These are phyloP conservation scores for Macrobrachium nipponense DNA, from an alignment of 1,140 invertebrate species.

Conservation along the genomic window DNA sequence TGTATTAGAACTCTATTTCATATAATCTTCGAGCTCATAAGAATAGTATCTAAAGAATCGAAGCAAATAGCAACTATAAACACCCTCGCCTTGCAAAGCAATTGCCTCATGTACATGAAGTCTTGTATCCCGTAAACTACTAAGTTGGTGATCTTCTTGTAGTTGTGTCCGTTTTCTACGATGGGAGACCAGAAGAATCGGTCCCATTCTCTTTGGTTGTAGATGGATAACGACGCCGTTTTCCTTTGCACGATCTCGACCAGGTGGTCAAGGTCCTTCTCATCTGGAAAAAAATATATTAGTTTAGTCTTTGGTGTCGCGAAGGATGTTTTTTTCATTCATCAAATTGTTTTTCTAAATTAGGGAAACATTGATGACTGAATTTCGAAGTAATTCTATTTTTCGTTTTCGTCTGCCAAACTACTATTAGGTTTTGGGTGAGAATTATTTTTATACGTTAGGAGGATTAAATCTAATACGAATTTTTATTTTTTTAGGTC, in stretches of 20 bases:
- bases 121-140: not conserved
- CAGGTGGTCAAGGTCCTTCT: not conserved
- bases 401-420: too few species aligned
- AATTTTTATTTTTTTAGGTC: too few species aligned
- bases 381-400: too few species aligned
- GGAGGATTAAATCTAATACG: too few species aligned
- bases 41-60: not conserved
- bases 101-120: constrained; percentile 10
- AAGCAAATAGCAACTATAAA: constrained; percentile 5
- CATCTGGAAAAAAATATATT: constrained; percentile 4
- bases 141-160: not conserved
- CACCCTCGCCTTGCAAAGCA: not conserved
- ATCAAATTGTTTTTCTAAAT: too few species aligned
- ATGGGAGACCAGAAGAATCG: constrained; percentile 4
- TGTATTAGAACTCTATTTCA: not conserved
- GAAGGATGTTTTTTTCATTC: too few species aligned
- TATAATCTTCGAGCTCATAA: not conserved
- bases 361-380: too few species aligned
- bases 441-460: too few species aligned
- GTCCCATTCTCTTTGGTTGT: constrained; percentile 22
- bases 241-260: not conserved
- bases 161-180: not conserved
- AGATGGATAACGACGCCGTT: not conserved
- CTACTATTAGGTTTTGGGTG: too few species aligned
- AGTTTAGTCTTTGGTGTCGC: too few species aligned